phyloP scores from a whole-genome alignment of 2,113 vertebrate genomes.

The Seriola quinqueradiata region DNA sequence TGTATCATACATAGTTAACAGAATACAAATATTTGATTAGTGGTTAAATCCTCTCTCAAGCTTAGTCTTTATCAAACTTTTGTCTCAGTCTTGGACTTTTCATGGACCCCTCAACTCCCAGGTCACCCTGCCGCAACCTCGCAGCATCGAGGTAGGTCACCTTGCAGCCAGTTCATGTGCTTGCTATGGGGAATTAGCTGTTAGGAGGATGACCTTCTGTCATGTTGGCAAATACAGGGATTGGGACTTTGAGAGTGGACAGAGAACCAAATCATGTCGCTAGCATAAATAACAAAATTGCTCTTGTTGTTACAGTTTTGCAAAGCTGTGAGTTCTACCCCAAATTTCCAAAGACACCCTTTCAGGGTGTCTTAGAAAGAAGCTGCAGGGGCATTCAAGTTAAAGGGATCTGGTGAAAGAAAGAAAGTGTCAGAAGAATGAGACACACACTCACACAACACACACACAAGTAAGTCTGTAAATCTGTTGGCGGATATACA shows the following conservation, averaged over 20 bases:
- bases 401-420: not conserved
- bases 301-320: no score
- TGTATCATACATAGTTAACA: no score
- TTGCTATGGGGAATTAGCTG: not conserved
- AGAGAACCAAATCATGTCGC: not conserved
- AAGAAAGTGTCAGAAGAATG: not conserved
- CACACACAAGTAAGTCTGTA: conserved; percentile 15
- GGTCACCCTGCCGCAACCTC: not conserved
- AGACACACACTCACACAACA: conserved; percentile 1
- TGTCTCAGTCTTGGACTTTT: not conserved
- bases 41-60: no score
- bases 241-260: not conserved
- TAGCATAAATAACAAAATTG: not conserved
- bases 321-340: not conserved
- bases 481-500: conserved; percentile 33
- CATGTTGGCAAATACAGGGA: not conserved
- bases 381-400: not conserved
- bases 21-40: not conserved
- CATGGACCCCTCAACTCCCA: not conserved
- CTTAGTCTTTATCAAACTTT: not conserved
- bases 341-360: not conserved
- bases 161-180: not conserved
- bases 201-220: not conserved
- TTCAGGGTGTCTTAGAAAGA: not conserved
- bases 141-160: no score